A percentile compares a stretch with the other conserved stretches of the same genome.
Evolutionary conservation across 2,113 vertebrate genomes (phyloP).

Genomic region (Piprites chloris): DNA sequence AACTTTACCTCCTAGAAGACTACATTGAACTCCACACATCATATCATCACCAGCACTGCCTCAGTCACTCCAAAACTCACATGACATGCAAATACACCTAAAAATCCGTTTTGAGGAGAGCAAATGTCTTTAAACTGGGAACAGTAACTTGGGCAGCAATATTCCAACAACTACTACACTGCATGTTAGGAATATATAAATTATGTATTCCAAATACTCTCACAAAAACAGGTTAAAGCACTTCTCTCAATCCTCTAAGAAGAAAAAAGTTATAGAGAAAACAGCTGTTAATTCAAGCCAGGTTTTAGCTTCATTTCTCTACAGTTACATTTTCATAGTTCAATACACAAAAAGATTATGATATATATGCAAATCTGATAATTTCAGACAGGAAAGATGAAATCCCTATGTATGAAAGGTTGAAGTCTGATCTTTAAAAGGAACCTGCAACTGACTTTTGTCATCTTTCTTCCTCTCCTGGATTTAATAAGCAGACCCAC

Average conservation of each 20-base stretch:
- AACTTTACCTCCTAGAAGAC: not conserved
- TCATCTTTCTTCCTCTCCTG: conserved; percentile 16
- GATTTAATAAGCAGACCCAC: not conserved
- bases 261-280: not conserved
- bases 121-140: not conserved
- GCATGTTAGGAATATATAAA: not conserved
- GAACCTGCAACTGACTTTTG: conserved; percentile 12
- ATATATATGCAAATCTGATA: conserved; percentile 41
- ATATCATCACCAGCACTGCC: not conserved
- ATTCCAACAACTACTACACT: not conserved
- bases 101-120: not conserved
- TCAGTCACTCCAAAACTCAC: not conserved
- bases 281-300: not conserved
- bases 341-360: conserved; percentile 16
- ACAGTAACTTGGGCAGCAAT: not conserved
- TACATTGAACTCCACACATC: not conserved
- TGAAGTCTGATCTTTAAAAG: conserved; percentile 38
- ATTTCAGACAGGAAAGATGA: conserved; percentile 49
- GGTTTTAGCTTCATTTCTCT: conserved; percentile 6
- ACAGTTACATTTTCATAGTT: not conserved
- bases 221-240: not conserved
- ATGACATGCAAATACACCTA: not conserved
- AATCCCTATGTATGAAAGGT: conserved; percentile 28
- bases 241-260: not conserved
- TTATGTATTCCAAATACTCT: not conserved